Percentiles rank a stretch among this genome's conserved stretches.
phyloP scores from a whole-genome alignment of 2,113 vertebrate genomes.

The Datnioides undecimradiatus region DNA sequence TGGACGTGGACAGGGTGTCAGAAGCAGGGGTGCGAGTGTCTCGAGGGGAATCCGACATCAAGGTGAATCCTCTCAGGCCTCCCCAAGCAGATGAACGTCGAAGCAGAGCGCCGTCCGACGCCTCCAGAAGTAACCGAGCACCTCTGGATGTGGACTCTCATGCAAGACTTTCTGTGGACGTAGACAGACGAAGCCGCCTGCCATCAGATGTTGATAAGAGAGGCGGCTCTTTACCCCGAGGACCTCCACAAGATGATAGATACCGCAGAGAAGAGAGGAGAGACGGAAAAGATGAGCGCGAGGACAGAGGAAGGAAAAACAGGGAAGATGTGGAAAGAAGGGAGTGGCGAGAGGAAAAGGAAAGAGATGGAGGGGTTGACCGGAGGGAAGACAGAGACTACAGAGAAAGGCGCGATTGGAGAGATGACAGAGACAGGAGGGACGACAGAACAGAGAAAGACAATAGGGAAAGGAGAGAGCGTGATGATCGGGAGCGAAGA shows the following conservation, averaged over 20 bases:
- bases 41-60: slow-evolving; percentile 80
- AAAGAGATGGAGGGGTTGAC: slow-evolving; percentile 47
- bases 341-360: slow-evolving; percentile 63
- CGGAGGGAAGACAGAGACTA: slow-evolving; percentile 56
- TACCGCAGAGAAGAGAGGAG: slow-evolving; percentile 69
- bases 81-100: slow-evolving; percentile 80
- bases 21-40: slow-evolving; percentile 54
- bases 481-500: slow-evolving; percentile 29
- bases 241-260: slow-evolving; percentile 65
- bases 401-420: slow-evolving; percentile 63
- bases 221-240: slow-evolving; percentile 62
- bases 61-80: slow-evolving; percentile 73
- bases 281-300: slow-evolving; percentile 57
- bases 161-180: slow-evolving; percentile 60
- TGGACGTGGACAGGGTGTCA: slow-evolving; percentile 64
- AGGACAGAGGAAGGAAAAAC: slow-evolving; percentile 49
- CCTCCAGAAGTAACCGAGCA: slow-evolving; percentile 75
- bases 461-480: slow-evolving; percentile 40
- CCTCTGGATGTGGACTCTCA: slow-evolving; percentile 84
- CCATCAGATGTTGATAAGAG: slow-evolving; percentile 69
- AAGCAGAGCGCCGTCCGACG: slow-evolving; percentile 62
- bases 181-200: slow-evolving; percentile 67
- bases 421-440: slow-evolving; percentile 58
- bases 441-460: slow-evolving; percentile 54
- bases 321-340: slow-evolving; percentile 59